Base-by-base conservation (phyloP, 2,113 vertebrate genomes). In the Cheilinus undulatus region DNA sequence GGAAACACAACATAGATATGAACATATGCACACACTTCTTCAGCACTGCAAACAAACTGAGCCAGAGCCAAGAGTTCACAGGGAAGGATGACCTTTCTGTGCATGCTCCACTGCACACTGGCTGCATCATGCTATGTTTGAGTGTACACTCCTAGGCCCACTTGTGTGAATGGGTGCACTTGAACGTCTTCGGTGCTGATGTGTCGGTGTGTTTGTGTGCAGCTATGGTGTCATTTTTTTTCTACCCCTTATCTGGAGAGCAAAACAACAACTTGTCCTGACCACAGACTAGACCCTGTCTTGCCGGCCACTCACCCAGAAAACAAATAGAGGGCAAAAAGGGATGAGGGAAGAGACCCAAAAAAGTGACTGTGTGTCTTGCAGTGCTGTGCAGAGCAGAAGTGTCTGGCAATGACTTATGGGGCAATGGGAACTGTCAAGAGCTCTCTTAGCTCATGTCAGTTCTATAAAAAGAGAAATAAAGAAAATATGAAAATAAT, bases 251-350 rank as follows among this genome's bases (percentile, higher is more conserved):
- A 66, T 82, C 36, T 67, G 23, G 24, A 64, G 28, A 76, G 45
- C 56, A 66, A 69, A 78, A 78, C 76, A 82, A 73, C 75, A 67
- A 67, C 59, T 71, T 72, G 69, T 78, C 66, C 62, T 66, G 68
- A 76, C 71, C 27, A 19, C 68, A 84, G 61, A 84, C 58, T 30
- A 70, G 62, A 88, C 68, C 67, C 68, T 38, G 77, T 73, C 80
- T 78, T 63, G 58, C 73, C 8, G 13, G 24, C 34, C 52, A 58
- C 54, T 86, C 86, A 91, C 81, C 89, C 85, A 74, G 70, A 84
- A 83, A 82, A 76, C 71, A 88, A 81, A 88, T 30, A 73, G 54
- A 82, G 62, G 63, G 20, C 56, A 51, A 26, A 51, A 67, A 58
- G 38, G 52, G 71, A 69, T 40, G 53, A 52, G 43, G 30, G 56